Conservation (phyloP, 2,888 invertebrate species). For the Nymphalis polychloros region DNA sequence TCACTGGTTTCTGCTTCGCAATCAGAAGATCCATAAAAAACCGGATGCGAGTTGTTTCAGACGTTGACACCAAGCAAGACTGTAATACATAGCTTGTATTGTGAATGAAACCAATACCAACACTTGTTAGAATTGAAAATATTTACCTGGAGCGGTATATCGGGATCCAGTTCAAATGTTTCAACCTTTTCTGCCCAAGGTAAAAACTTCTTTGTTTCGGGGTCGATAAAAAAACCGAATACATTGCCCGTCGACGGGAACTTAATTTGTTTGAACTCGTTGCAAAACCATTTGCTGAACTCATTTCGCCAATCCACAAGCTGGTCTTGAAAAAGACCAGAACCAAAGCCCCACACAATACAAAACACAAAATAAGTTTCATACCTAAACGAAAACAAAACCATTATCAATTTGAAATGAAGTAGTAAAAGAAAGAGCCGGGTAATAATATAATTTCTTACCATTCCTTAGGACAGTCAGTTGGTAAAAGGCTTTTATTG, state of each 20-base stretch:
- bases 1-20: constrained; percentile 89
- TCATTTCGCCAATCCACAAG: constrained; percentile 95
- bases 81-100: constrained; percentile 52
- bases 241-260: constrained; percentile 92
- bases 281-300: constrained; percentile 97
- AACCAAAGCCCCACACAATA: constrained; percentile 96
- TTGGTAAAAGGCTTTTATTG: constrained; percentile 89
- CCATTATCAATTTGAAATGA: not conserved
- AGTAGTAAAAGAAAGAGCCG: not conserved
- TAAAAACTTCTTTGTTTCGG: constrained; percentile 90
- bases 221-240: constrained; percentile 94
- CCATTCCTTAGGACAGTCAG: constrained; percentile 96
- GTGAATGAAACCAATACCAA: not conserved
- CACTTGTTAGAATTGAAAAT: too few relatives aligned
- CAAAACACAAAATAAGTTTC: constrained; percentile 96
- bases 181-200: constrained; percentile 93
- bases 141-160: constrained; percentile 91
- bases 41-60: constrained; percentile 92
- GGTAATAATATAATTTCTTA: constrained; percentile 45
- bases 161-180: constrained; percentile 90
- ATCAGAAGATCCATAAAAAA: constrained; percentile 94
- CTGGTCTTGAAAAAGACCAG: constrained; percentile 94
- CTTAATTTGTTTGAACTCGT: constrained; percentile 94
- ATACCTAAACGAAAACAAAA: constrained; percentile 75
- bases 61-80: constrained; percentile 92